phyloP scores from a whole-genome alignment of 92 coral and sea anemone species.

The Desmophyllum pertusum region DNA sequence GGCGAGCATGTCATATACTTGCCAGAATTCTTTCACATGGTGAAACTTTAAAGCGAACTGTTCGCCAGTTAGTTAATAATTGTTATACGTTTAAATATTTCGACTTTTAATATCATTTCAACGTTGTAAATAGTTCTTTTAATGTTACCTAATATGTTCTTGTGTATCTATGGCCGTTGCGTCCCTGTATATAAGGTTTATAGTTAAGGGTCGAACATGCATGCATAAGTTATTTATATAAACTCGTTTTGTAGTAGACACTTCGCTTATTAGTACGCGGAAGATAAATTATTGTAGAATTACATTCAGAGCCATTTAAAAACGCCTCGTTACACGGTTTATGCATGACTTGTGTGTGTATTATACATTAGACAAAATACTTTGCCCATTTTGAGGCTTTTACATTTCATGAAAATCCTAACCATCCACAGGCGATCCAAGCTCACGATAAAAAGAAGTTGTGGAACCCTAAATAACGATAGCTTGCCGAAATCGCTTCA shows the following conservation, averaged over 20 bases:
- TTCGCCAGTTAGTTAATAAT: no score
- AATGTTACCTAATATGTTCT: neutral
- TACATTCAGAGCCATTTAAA: slow-evolving; percentile 10
- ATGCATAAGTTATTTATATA: slow-evolving; percentile 2
- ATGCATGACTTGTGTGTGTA: neutral
- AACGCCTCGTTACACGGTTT: neutral
- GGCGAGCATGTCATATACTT: no score
- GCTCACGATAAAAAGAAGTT: no score
- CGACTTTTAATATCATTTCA: neutral
- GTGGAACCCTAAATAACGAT: no score
- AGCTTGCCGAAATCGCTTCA: no score
- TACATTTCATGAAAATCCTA: neutral
- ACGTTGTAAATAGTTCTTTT: slow-evolving; percentile 6
- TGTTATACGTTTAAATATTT: no score
- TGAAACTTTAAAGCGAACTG: no score
- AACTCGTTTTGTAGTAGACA: neutral
- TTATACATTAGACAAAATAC: neutral
- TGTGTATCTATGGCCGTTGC: neutral
- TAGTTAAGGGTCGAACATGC: neutral
- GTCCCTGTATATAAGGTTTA: neutral
- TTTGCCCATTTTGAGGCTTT: neutral
- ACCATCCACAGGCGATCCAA: no score
- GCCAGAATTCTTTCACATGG: neutral
- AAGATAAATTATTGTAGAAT: slow-evolving; percentile 10
- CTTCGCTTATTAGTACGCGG: neutral